Evolutionary conservation across 2,888 invertebrate species (phyloP).

Genomic region (Trichogramma dendrolimi): DNA sequence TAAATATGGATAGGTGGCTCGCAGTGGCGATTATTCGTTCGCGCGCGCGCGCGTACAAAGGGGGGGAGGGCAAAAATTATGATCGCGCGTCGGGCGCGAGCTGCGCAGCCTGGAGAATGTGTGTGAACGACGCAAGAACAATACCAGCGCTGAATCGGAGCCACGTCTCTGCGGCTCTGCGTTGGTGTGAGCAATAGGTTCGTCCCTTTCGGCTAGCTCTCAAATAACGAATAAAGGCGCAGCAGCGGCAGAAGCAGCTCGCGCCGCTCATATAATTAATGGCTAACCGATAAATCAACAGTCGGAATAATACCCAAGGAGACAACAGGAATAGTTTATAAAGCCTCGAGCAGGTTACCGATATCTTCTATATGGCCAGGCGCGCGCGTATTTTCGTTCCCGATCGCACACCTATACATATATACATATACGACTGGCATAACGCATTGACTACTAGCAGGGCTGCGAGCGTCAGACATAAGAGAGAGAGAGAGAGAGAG

Average conservation of each 20-base stretch:
- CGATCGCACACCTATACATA: background rate
- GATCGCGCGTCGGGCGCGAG: conserved; percentile 31
- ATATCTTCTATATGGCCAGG: background rate
- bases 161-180: conserved; percentile 48
- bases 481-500: conserved; percentile 16
- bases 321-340: conserved; percentile 53
- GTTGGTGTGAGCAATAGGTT: conserved; percentile 49
- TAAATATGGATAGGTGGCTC: conserved; percentile 9
- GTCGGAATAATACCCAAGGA: conserved; percentile 51
- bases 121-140: conserved; percentile 53
- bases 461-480: conserved; percentile 13
- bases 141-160: conserved; percentile 48
- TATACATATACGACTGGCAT: background rate
- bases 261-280: conserved; percentile 48
- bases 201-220: conserved; percentile 44
- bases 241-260: background rate
- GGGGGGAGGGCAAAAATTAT: conserved; percentile 36
- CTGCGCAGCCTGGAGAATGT: conserved; percentile 36
- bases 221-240: conserved; percentile 50
- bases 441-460: conserved; percentile 8
- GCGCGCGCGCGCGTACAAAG: background rate
- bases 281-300: conserved; percentile 49
- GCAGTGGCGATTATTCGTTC: too few species aligned
- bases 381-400: background rate
- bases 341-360: conserved; percentile 33